phyloP scores from a whole-genome alignment of 2,888 invertebrate species.

The Netelia inedita region DNA sequence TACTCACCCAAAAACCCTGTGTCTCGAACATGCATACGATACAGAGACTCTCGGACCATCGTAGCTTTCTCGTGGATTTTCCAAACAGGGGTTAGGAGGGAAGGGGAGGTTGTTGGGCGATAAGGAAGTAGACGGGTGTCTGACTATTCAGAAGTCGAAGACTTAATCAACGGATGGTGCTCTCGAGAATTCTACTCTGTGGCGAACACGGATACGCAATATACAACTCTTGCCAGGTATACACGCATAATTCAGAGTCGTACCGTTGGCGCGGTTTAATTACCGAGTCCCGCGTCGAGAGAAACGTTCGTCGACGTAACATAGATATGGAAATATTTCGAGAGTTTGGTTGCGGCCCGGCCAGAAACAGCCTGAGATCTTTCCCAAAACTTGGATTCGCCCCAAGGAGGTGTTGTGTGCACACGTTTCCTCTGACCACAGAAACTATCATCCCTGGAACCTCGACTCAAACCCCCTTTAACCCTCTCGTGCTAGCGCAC shows the following conservation, averaged over 20 bases:
- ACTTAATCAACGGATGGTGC: conserved; percentile 82
- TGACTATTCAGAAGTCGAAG: conserved; percentile 71
- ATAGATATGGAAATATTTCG: background rate
- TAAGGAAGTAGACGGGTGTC: conserved; percentile 10
- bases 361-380: conserved; percentile 59
- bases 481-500: background rate
- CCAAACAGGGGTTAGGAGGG: conserved; percentile 18
- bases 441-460: conserved; percentile 48
- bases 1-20: conserved; percentile 59
- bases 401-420: conserved; percentile 61
- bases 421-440: conserved; percentile 60
- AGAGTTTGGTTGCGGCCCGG: conserved; percentile 12
- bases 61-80: conserved; percentile 12
- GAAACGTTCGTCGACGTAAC: conserved; percentile 9
- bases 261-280: conserved; percentile 80
- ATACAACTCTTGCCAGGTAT: conserved; percentile 2
- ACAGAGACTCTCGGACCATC: conserved; percentile 31
- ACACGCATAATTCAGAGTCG: conserved; percentile 84
- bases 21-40: conserved; percentile 5
- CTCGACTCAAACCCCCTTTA: background rate
- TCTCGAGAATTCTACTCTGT: conserved; percentile 76
- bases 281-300: conserved; percentile 81
- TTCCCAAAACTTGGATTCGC: conserved; percentile 75
- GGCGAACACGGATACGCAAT: conserved; percentile 61
- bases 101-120: background rate